phyloP scores from a whole-genome alignment of 2,888 invertebrate species.

The Epinotia demarniana region DNA sequence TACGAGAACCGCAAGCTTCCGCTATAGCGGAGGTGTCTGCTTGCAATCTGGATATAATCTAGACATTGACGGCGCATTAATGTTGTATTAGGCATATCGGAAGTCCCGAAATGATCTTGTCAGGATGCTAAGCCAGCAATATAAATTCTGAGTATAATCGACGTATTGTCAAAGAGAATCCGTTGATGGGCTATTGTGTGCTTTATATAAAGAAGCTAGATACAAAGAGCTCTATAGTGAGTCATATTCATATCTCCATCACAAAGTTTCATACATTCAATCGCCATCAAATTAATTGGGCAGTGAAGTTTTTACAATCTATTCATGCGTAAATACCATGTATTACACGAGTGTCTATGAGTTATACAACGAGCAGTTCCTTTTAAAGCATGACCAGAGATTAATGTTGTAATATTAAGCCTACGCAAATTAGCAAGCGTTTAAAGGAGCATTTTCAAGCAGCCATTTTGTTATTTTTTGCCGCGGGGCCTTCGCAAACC shows the following conservation, averaged over 20 bases:
- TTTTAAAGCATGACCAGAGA: slow-evolving; percentile 47
- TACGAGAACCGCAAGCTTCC: slow-evolving; percentile 65
- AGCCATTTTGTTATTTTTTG: slow-evolving; percentile 51
- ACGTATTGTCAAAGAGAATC: slow-evolving; percentile 9
- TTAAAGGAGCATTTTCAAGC: slow-evolving; percentile 50
- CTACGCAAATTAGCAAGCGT: slow-evolving; percentile 57
- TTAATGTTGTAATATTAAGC: slow-evolving; percentile 54
- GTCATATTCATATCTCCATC: slow-evolving; percentile 8
- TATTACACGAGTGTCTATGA: slow-evolving; percentile 36
- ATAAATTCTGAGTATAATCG: not conserved
- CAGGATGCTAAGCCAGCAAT: slow-evolving; percentile 1
- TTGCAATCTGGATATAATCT: slow-evolving; percentile 55
- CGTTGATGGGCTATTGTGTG: not conserved
- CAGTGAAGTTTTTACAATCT: slow-evolving; percentile 32
- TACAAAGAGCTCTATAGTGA: not conserved
- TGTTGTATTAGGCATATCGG: slow-evolving; percentile 36
- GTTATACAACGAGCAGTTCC: slow-evolving; percentile 41
- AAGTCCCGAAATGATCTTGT: slow-evolving; percentile 7
- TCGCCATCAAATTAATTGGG: slow-evolving; percentile 22
- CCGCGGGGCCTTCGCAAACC: slow-evolving; percentile 42
- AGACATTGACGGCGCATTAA: slow-evolving; percentile 48
- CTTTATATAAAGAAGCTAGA: not conserved
- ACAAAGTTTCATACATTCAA: slow-evolving; percentile 1
- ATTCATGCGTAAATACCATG: slow-evolving; percentile 35
- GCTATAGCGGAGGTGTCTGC: slow-evolving; percentile 59